Evolutionary conservation across 2,797 vertebrate species (phyloP).

Genomic region (Channa striata): DNA sequence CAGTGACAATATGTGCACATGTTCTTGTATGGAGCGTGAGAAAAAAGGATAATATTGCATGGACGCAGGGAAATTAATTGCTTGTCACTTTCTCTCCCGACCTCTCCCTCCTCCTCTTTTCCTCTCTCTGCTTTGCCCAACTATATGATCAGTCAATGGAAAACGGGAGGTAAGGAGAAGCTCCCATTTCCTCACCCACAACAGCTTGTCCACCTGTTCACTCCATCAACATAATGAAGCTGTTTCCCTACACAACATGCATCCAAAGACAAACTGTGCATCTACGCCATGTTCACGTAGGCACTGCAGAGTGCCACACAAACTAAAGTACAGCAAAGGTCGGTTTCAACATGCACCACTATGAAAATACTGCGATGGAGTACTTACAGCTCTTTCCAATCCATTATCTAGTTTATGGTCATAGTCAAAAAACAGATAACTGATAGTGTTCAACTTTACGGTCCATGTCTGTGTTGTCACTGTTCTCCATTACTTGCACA

Average conservation of each 20-base stretch:
- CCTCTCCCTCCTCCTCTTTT: conserved; percentile 25
- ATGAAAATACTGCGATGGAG: conserved; percentile 39
- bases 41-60: conserved; percentile 54
- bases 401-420: conserved; percentile 85
- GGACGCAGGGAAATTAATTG: conserved; percentile 70
- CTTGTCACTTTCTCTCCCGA: conserved; percentile 56
- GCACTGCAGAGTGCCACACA: conserved; percentile 1
- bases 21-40: conserved; percentile 43
- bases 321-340: conserved; percentile 24
- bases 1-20: conserved; percentile 48
- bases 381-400: conserved; percentile 91
- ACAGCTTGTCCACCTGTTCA: conserved; percentile 85
- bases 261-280: conserved; percentile 3
- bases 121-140: conserved; percentile 36
- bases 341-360: conserved; percentile 53
- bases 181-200: conserved; percentile 70
- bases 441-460: conserved; percentile 76
- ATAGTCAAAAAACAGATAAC: conserved; percentile 78
- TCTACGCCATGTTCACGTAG: not conserved
- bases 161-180: conserved; percentile 54
- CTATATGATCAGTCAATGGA: conserved; percentile 59
- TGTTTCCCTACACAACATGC: conserved; percentile 40
- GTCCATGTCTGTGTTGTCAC: conserved; percentile 72
- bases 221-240: conserved; percentile 54
- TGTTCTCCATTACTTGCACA: conserved; percentile 82